Conservation (phyloP, 2,888 invertebrate species). For the Anticlea derivata region DNA sequence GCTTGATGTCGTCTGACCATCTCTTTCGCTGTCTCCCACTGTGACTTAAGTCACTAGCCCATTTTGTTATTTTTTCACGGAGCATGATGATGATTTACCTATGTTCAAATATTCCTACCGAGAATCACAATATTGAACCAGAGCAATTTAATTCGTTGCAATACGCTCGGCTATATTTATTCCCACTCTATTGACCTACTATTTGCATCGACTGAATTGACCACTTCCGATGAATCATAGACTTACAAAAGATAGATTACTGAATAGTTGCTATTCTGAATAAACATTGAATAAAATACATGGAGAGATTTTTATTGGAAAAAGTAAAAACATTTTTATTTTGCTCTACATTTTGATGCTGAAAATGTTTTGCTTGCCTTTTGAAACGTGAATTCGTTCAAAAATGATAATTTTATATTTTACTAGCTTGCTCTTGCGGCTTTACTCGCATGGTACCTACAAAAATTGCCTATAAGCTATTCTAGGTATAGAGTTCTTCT, state of each 20-base stretch:
- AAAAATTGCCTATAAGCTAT: too few species aligned
- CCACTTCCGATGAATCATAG: conserved; percentile 15
- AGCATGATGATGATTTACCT: too few species aligned
- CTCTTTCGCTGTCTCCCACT: too few species aligned
- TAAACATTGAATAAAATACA: neutral
- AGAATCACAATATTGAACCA: conserved; percentile 2
- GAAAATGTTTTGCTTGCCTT: neutral
- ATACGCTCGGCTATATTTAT: conserved; percentile 10
- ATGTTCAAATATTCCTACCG: too few species aligned
- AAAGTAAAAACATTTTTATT: neutral
- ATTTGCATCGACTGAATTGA: conserved; percentile 22
- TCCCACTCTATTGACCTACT: conserved; percentile 19
- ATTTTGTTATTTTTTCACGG: too few species aligned
- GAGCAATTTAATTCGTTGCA: conserved; percentile 2
- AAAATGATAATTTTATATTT: too few species aligned
- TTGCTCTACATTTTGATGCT: too few species aligned
- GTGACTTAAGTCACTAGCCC: too few species aligned
- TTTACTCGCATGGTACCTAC: too few species aligned
- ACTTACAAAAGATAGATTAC: neutral
- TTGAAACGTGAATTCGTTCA: neutral
- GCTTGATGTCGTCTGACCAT: too few species aligned
- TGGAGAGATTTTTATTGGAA: neutral
- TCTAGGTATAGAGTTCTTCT: too few species aligned
- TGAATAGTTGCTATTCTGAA: neutral
- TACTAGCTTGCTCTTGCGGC: too few species aligned